Evolutionary conservation across 2,113 vertebrate species (phyloP).

Genomic region (Mesocricetus auratus): DNA sequence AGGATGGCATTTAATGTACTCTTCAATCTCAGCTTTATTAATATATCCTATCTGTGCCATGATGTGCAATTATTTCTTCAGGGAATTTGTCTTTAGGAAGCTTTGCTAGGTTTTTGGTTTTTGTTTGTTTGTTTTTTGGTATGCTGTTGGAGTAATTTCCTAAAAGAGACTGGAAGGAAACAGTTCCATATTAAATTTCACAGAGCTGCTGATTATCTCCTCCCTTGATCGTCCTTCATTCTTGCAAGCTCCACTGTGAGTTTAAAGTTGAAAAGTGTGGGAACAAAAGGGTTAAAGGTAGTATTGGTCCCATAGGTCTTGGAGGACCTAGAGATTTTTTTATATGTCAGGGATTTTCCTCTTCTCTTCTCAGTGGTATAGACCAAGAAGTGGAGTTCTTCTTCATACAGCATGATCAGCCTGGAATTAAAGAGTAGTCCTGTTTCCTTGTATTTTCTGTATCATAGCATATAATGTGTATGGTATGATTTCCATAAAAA

Average conservation of each 20-base stretch:
- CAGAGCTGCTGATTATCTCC: neutral
- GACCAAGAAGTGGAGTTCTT: neutral
- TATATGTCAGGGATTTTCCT: neutral
- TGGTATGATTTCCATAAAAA: neutral
- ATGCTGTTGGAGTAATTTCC: slow-evolving; percentile 23
- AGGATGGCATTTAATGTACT: no score
- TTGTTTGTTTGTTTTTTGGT: neutral
- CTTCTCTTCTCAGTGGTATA: neutral
- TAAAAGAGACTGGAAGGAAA: neutral
- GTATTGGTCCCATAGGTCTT: neutral
- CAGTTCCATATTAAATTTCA: neutral
- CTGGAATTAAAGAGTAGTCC: neutral
- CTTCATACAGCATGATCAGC: neutral
- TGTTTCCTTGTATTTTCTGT: neutral
- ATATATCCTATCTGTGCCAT: neutral
- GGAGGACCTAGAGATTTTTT: slow-evolving; percentile 40
- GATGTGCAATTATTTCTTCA: neutral
- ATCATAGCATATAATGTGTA: slow-evolving; percentile 28
- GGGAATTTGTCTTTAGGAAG: neutral
- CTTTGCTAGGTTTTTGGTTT: neutral
- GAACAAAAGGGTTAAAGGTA: neutral
- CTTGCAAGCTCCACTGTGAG: neutral
- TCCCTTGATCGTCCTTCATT: neutral
- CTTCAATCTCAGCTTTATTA: neutral
- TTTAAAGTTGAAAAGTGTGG: neutral